Base-by-base conservation (phyloP, 92 coral and sea anemone genomes). In the Nematostella vectensis region DNA sequence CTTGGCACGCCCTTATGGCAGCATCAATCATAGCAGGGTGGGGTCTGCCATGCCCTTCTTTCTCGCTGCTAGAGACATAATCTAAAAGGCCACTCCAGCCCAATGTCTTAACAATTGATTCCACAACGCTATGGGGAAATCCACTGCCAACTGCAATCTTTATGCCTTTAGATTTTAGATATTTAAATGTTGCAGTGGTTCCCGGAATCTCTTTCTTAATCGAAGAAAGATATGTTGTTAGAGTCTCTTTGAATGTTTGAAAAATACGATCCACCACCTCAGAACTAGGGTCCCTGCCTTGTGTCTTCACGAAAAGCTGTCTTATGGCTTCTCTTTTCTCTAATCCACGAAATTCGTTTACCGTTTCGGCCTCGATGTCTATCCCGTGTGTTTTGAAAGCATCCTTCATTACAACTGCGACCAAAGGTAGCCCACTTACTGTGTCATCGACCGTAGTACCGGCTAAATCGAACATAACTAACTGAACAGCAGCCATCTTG, bases 401-500 rank as follows among this genome's bases (percentile, higher is more conserved):
- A 24, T 85, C 95, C 49, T 29, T 77, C 88, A 81, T 85, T 20
- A 95, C 95, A 10, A 85, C 69, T 33, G 88, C 63, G 26, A 91
- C 95, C 54, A 91, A 74, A 54, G 98, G 98, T 38, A 85, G 57
- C 24, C 91, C 95, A 24, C 78, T 67, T 4, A 91, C 53, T n/a
- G 87, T 51, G 55, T 91, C 98, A 64, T 91, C 87, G 2, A 85
- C 88, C 21, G 95, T 91, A 36, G 98, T 91, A 36, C 98, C 98
- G 18, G 95, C 98, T 47, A 91, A 68, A 69, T 91, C 98, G 50
- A 91, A 91, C 58, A 91, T 82, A 16, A 81, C 84, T 22, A 91
- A 75, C 50, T 85, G 31, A n/a, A 80, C 79, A n/a, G n/a, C n/a
- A 63, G 79, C 80, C 85, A 72, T 71, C 29, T 59, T 71, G 65